These are phyloP conservation scores for Scelioninae gen. 1 DNA, from an alignment of 2,888 invertebrate genomes.

Conservation along the genomic window DNA sequence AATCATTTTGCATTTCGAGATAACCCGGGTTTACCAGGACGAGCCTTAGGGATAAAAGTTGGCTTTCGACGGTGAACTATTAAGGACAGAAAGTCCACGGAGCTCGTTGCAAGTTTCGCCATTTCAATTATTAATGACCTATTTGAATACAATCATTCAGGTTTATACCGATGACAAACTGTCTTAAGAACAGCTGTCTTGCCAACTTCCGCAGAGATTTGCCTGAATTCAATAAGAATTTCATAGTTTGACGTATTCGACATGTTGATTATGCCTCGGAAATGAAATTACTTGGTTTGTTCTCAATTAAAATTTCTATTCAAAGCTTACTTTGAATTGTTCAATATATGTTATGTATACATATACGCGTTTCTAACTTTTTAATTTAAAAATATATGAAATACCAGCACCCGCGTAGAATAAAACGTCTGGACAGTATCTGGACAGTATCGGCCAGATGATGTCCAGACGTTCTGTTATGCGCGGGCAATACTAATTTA, in stretches of 20 bases:
- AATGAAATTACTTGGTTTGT: constrained; percentile 49
- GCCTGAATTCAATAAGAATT: constrained; percentile 63
- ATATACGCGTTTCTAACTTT: too few species aligned
- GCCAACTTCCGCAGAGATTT: constrained; percentile 41
- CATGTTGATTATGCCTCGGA: constrained; percentile 47
- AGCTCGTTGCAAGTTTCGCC: constrained; percentile 63
- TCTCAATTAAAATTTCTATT: constrained; percentile 57
- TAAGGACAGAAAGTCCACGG: constrained; percentile 55
- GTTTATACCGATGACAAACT: constrained; percentile 59
- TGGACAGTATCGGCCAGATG: too few species aligned
- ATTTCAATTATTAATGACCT: constrained; percentile 73
- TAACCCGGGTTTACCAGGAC: constrained; percentile 51
- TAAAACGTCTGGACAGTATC: too few species aligned
- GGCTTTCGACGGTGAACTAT: constrained; percentile 59
- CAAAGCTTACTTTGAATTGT: constrained; percentile 13
- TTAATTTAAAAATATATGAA: too few species aligned
- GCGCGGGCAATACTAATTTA: too few species aligned
- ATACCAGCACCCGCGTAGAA: too few species aligned
- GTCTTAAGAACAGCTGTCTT: constrained; percentile 52
- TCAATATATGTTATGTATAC: too few species aligned
- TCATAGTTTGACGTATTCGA: constrained; percentile 65
- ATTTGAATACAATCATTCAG: constrained; percentile 70
- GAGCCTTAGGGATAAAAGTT: constrained; percentile 58
- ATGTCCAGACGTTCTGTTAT: too few species aligned
- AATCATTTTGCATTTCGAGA: constrained; percentile 56